A percentile compares a stretch with the other conserved stretches of the same genome.
Evolutionary conservation across 2,797 vertebrate genomes (phyloP).

Genomic region (Danio choprae): DNA sequence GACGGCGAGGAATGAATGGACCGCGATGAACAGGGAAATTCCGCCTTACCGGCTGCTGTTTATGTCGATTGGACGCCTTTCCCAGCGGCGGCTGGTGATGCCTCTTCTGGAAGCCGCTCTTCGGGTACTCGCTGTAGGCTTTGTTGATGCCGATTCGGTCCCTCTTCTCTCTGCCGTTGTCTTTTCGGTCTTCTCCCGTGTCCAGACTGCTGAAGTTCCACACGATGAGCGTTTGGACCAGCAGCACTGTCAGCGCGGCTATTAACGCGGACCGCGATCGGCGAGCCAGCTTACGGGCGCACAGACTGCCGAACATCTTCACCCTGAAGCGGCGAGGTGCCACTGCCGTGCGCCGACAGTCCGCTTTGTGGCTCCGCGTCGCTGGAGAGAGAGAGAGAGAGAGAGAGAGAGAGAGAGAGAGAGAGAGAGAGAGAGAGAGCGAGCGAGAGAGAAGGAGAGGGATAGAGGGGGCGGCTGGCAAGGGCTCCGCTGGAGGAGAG

Average conservation of each 20-base stretch:
- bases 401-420: constrained; percentile 54
- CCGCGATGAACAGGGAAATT: constrained; percentile 9
- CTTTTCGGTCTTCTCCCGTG: constrained; percentile 81
- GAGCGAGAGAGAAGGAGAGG: constrained; percentile 58
- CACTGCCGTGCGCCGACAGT: constrained; percentile 70
- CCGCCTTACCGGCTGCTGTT: constrained; percentile 74
- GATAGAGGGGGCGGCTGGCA: constrained; percentile 62
- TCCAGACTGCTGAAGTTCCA: constrained; percentile 97
- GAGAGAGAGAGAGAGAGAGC: constrained; percentile 47
- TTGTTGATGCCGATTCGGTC: constrained; percentile 68
- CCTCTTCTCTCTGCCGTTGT: constrained; percentile 77
- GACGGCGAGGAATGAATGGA: constrained; percentile 36
- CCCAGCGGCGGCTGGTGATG: constrained; percentile 73
- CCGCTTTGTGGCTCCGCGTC: constrained; percentile 74
- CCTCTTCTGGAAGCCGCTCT: constrained; percentile 66
- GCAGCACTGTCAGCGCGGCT: constrained; percentile 87
- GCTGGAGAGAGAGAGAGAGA: constrained; percentile 54
- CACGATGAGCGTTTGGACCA: constrained; percentile 93
- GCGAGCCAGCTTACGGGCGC: constrained; percentile 88
- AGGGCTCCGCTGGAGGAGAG: constrained; percentile 57
- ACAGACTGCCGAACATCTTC: constrained; percentile 76
- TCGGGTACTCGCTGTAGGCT: constrained; percentile 68
- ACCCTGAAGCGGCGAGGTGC: constrained; percentile 62
- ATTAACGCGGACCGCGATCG: constrained; percentile 88
- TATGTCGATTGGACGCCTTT: constrained; percentile 72